Evolutionary conservation across 2,113 vertebrate genomes (phyloP), one percentile per base, ranked within the genome.

Genomic region (Pachyramphus minor): DNA sequence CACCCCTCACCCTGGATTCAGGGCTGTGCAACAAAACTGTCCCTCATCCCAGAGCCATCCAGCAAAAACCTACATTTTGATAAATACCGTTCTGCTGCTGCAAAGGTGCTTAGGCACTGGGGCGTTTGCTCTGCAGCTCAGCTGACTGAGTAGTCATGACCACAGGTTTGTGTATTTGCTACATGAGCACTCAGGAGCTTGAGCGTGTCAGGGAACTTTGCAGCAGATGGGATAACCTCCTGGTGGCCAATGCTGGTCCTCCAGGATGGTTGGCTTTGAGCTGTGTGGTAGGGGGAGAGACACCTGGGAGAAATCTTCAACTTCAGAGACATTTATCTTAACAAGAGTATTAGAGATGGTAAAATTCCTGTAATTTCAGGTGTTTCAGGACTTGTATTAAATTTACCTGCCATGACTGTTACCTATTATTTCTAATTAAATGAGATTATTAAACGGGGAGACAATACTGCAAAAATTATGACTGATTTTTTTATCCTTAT

Each of bases 381-480:
- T 84, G 72, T 69, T 95, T 78, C 27, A 39, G 42, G 73, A 78
- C 42, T 66, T 79, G 30, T 44, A 73, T 92, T 93, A 89, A 86
- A 69, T 92, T 89, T 80, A 80, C 63, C n/a, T 90, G 67, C 56
- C 4, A 11, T 23, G 27, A 24, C 53, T 77, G 31, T 77, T 84
- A 21, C 37, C 44, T 49, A 15, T 83, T 60, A 49, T 67, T 76
- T 93, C 69, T 97, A 94, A 92, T 97, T 89, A 94, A 94, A 45
- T 9, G 25, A 74, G 28, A 30, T 84, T 93, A 69, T 93, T 92
- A 84, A 94, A 84, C n/a, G 53, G 63, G 75, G 74, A 92, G 82
- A 73, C n/a, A 53, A 52, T 69, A 86, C 52, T 50, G 67, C 52
- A 92, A 69, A 83, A 82, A 66, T 25, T 7, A 66, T 53, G 41